Percentiles rank a stretch among this genome's conserved stretches.
Evolutionary conservation across 2,797 vertebrate species (phyloP).

Genomic region (Anabacerthia variegaticeps): DNA sequence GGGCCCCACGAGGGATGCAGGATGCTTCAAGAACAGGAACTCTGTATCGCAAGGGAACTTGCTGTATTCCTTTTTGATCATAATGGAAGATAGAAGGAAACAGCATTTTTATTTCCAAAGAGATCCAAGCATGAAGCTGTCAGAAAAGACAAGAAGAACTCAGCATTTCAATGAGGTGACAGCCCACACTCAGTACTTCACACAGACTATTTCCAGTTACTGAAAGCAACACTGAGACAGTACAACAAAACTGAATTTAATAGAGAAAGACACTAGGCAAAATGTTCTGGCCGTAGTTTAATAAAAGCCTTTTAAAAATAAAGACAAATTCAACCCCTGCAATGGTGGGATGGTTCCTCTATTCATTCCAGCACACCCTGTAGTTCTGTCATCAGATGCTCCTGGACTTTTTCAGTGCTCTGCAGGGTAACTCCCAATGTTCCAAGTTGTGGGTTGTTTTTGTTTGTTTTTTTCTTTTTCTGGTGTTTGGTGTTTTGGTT

Average conservation of each 20-base stretch:
- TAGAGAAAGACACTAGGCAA: neutral
- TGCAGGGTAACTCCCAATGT: neutral
- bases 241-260: neutral
- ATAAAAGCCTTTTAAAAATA: neutral
- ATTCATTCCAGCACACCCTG: neutral
- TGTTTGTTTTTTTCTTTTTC: neutral
- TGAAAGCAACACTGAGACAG: neutral
- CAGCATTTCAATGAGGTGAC: neutral
- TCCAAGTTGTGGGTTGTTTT: neutral
- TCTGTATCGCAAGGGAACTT: neutral
- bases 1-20: neutral
- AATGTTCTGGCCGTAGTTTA: neutral
- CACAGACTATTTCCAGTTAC: neutral
- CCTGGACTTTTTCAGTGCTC: neutral
- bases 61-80: neutral
- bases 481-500: neutral
- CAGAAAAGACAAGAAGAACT: neutral
- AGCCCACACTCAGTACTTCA: neutral
- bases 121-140: neutral
- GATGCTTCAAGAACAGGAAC: neutral
- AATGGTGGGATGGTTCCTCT: neutral
- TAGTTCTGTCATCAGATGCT: neutral
- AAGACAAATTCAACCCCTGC: neutral
- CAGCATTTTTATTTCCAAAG: neutral
- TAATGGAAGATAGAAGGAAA: neutral